phyloP scores from a whole-genome alignment of 1,140 invertebrate genomes.

The Nymphalis io region DNA sequence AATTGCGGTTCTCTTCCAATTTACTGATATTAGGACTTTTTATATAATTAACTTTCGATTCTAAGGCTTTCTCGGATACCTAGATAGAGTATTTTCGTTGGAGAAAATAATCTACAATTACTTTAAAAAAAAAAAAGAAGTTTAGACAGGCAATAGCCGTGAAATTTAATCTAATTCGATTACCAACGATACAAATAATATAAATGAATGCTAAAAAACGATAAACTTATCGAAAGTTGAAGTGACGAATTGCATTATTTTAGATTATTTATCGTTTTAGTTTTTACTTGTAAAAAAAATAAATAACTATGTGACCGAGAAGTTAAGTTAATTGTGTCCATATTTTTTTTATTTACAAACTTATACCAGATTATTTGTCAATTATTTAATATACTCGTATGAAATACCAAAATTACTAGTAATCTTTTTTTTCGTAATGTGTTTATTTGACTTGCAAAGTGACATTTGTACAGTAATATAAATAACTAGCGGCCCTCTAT shows the following conservation, averaged over 20 bases:
- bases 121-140: slow-evolving; percentile 12
- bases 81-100: slow-evolving; percentile 19
- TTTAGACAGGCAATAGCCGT: slow-evolving; percentile 17
- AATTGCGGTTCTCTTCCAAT: slow-evolving; percentile 40
- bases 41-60: slow-evolving; percentile 39
- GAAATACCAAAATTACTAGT: too few relatives aligned
- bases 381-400: neutral
- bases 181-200: slow-evolving; percentile 10
- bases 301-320: neutral
- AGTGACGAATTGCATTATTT: neutral
- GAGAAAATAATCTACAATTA: slow-evolving; percentile 19
- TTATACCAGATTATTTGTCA: neutral
- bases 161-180: slow-evolving; percentile 27
- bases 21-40: slow-evolving; percentile 39
- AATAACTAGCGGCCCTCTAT: too few relatives aligned
- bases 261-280: neutral
- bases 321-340: too few relatives aligned
- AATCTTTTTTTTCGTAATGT: too few relatives aligned
- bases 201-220: slow-evolving; percentile 7
- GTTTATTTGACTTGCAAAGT: too few relatives aligned
- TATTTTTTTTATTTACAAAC: too few relatives aligned
- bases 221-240: slow-evolving; percentile 12
- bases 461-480: too few relatives aligned
- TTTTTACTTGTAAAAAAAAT: neutral
- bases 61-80: slow-evolving; percentile 31